A percentile compares a stretch with the other conserved stretches of the same genome.
These are phyloP conservation scores for Rhingia campestris DNA, from an alignment of 2,888 invertebrate species.

Conservation along the genomic window DNA sequence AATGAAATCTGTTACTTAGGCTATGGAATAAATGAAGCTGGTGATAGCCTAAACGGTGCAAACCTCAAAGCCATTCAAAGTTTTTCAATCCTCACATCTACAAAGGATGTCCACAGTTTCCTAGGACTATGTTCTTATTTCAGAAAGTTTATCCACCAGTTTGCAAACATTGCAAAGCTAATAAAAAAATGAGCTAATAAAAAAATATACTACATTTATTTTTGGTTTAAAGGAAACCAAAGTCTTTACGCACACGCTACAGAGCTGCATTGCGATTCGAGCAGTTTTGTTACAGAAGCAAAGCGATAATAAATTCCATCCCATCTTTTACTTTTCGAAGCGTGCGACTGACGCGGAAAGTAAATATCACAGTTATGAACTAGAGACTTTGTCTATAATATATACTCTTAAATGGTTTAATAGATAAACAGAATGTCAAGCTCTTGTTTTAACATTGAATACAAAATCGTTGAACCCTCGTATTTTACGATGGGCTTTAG, in stretches of 20 bases:
- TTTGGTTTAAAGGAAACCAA: slow-evolving; percentile 36
- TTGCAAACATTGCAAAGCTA: slow-evolving; percentile 76
- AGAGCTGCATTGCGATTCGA: slow-evolving; percentile 78
- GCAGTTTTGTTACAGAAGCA: slow-evolving; percentile 75
- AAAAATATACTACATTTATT: slow-evolving; percentile 40
- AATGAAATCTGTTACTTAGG: too few relatives aligned
- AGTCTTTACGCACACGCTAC: slow-evolving; percentile 73
- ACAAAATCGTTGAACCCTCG: slow-evolving; percentile 74
- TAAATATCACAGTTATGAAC: slow-evolving; percentile 72
- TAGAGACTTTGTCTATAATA: slow-evolving; percentile 48
- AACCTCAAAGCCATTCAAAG: slow-evolving; percentile 39
- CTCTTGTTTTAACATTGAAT: slow-evolving; percentile 71
- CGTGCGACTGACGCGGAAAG: slow-evolving; percentile 75
- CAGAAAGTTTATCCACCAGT: slow-evolving; percentile 76
- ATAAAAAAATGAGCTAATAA: slow-evolving; percentile 76
- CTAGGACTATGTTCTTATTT: slow-evolving; percentile 61
- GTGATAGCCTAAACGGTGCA: slow-evolving; percentile 43
- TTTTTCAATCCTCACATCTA: slow-evolving; percentile 66
- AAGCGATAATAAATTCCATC: slow-evolving; percentile 75
- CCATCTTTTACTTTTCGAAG: slow-evolving; percentile 77
- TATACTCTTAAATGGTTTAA: slow-evolving; percentile 45
- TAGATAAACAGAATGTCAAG: slow-evolving; percentile 75
- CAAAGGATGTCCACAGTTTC: slow-evolving; percentile 73
- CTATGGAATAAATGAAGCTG: slow-evolving; percentile 32
- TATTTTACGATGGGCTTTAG: slow-evolving; percentile 73